Percentiles rank a stretch among this genome's conserved stretches.
phyloP scores from a whole-genome alignment of 2,888 invertebrate species.

The Panorpa germanica region DNA sequence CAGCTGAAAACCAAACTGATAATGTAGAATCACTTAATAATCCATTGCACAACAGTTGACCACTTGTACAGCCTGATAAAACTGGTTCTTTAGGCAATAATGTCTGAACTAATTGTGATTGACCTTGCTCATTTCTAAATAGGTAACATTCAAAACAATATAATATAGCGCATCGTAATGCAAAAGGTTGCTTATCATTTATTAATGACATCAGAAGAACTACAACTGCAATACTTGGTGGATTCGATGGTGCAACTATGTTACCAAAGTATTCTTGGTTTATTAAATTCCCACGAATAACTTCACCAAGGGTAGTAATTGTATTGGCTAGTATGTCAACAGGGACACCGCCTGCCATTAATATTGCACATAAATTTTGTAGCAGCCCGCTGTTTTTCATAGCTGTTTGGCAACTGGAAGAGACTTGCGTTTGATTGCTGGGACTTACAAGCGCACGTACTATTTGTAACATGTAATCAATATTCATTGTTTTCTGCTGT shows the following conservation, averaged over 20 bases:
- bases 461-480: slow-evolving; percentile 80
- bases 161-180: slow-evolving; percentile 77
- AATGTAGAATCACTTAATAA: slow-evolving; percentile 73
- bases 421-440: slow-evolving; percentile 72
- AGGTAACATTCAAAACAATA: slow-evolving; percentile 96
- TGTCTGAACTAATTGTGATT: slow-evolving; percentile 77
- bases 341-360: slow-evolving; percentile 93
- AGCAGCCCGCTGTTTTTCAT: slow-evolving; percentile 73
- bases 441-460: slow-evolving; percentile 86
- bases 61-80: slow-evolving; percentile 49
- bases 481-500: slow-evolving; percentile 85
- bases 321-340: slow-evolving; percentile 93
- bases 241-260: slow-evolving; percentile 82
- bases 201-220: slow-evolving; percentile 96
- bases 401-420: slow-evolving; percentile 66
- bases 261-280: slow-evolving; percentile 86
- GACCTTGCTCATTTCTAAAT: slow-evolving; percentile 79
- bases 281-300: slow-evolving; percentile 70
- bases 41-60: slow-evolving; percentile 85
- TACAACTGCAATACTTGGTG: slow-evolving; percentile 85
- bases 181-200: slow-evolving; percentile 91
- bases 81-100: slow-evolving; percentile 74
- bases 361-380: slow-evolving; percentile 65
- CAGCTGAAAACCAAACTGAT: slow-evolving; percentile 90
- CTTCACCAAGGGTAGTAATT: slow-evolving; percentile 87